Conservation (phyloP, 1,140 invertebrate species). For the Orius insidiosus region DNA sequence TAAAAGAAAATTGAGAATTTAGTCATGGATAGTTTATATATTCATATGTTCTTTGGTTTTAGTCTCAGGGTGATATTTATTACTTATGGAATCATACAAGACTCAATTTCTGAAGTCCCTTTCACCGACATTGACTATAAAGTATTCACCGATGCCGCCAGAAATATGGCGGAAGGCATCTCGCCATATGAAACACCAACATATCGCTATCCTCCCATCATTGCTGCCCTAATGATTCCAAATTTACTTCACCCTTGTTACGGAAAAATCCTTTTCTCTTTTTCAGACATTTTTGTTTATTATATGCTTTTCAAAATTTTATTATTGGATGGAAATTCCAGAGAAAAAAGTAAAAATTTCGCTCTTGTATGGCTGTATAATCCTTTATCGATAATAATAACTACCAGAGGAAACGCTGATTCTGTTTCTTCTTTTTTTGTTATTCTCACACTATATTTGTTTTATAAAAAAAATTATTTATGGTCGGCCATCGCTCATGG, state of each 20-base stretch:
- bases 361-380: constrained; percentile 84
- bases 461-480: constrained; percentile 33
- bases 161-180: constrained; percentile 47
- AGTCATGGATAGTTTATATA: background rate
- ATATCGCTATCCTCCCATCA: constrained; percentile 85
- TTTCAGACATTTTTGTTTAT: constrained; percentile 64
- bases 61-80: constrained; percentile 54
- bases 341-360: constrained; percentile 28
- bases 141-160: constrained; percentile 89
- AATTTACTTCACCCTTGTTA: constrained; percentile 58
- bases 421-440: constrained; percentile 73
- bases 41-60: constrained; percentile 28
- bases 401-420: constrained; percentile 90
- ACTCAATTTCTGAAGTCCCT: constrained; percentile 54
- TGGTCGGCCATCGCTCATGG: constrained; percentile 64
- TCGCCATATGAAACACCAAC: constrained; percentile 82
- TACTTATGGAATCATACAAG: constrained; percentile 64
- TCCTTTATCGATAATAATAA: constrained; percentile 78
- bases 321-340: constrained; percentile 17
- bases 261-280: constrained; percentile 83
- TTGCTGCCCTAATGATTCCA: constrained; percentile 71
- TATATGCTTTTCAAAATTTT: constrained; percentile 24
- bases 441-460: constrained; percentile 46
- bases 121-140: constrained; percentile 96
- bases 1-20: constrained; percentile 34